These are phyloP conservation scores for Antennarius striatus DNA, from an alignment of 2,113 vertebrate species.

Conservation along the genomic window DNA sequence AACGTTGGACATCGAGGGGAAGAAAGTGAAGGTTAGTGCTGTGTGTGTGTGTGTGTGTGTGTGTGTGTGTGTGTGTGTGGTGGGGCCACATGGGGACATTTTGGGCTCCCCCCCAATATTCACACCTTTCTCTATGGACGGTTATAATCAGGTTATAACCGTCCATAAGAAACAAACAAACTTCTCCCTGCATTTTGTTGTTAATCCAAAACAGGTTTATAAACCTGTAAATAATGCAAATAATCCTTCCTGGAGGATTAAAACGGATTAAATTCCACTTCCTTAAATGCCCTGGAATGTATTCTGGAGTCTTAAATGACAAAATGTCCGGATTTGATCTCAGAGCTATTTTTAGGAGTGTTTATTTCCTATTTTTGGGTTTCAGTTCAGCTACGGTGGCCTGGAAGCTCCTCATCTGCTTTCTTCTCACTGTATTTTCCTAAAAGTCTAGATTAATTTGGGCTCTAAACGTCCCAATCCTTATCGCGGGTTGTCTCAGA, in stretches of 20 bases:
- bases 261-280: neutral
- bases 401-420: too few relatives aligned
- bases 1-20: constrained; percentile 88
- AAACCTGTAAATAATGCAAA: neutral
- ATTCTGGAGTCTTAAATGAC: neutral
- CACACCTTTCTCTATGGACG: neutral
- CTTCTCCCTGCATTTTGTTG: too few relatives aligned
- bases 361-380: too few relatives aligned
- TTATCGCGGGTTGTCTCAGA: constrained; percentile 11
- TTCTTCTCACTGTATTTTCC: too few relatives aligned
- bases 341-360: too few relatives aligned
- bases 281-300: neutral
- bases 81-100: neutral
- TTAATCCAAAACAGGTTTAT: neutral
- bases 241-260: too few relatives aligned
- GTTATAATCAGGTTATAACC: too few relatives aligned
- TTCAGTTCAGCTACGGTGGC: too few relatives aligned
- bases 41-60: neutral
- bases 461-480: neutral
- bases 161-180: too few relatives aligned
- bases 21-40: constrained; percentile 89
- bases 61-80: neutral
- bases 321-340: too few relatives aligned
- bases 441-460: too few relatives aligned
- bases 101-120: too few relatives aligned